Evolutionary conservation across 2,113 vertebrate species (phyloP).

Genomic region (Nyctereutes procyonoides): DNA sequence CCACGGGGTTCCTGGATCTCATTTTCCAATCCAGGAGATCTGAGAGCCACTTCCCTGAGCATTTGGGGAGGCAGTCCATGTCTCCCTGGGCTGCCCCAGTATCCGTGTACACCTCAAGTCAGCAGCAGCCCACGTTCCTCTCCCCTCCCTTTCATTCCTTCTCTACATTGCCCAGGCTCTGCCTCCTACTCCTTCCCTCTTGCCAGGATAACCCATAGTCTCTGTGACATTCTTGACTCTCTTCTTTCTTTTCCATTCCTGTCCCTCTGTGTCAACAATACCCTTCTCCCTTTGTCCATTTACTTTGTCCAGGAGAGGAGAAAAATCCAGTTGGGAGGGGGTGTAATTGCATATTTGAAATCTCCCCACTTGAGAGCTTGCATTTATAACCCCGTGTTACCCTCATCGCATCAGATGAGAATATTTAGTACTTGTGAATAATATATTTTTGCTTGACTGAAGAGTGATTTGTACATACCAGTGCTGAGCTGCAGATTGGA

Average conservation of each 20-base stretch:
- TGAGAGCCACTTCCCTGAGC: background rate
- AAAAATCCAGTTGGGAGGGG: background rate
- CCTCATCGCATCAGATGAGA: conserved; percentile 33
- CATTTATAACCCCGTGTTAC: background rate
- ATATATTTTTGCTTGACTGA: conserved; percentile 1
- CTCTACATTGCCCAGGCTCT: background rate
- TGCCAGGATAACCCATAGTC: background rate
- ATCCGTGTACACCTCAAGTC: background rate
- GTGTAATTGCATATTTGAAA: background rate
- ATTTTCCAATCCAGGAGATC: conserved; percentile 8
- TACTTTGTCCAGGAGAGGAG: conserved; percentile 17
- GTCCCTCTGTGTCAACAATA: background rate
- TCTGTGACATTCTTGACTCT: background rate
- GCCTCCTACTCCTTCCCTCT: background rate
- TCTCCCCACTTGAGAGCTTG: background rate
- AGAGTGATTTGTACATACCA: conserved; percentile 4
- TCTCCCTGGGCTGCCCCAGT: background rate
- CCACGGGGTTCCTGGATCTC: background rate
- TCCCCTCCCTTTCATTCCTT: background rate
- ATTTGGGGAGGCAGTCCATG: background rate
- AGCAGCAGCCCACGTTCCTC: background rate
- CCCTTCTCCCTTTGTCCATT: background rate
- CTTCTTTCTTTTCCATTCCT: conserved; percentile 13
- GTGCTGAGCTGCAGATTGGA: conserved; percentile 27
- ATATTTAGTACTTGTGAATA: conserved; percentile 20